These are phyloP conservation scores for Phymastichus coffea DNA, from an alignment of 1,140 invertebrate species.

Conservation along the genomic window DNA sequence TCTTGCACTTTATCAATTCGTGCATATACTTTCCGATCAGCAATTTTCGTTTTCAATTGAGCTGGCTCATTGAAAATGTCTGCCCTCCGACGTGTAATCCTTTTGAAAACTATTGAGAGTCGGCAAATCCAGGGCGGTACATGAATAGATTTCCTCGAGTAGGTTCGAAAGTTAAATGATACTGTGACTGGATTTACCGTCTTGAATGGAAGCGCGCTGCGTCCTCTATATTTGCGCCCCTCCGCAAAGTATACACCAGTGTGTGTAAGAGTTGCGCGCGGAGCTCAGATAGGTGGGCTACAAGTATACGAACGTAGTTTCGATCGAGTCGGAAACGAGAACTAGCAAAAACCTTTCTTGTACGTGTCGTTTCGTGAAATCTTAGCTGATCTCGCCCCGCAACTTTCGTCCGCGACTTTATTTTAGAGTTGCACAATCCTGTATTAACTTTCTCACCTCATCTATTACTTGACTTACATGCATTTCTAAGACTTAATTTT, in stretches of 20 bases:
- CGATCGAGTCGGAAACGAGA: too few species aligned
- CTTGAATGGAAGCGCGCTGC: not conserved
- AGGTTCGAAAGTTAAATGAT: slow-evolving; percentile 4
- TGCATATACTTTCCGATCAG: too few species aligned
- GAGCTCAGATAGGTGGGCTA: slow-evolving; percentile 2
- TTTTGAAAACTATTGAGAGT: not conserved
- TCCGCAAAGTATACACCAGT: too few species aligned
- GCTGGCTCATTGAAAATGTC: too few species aligned
- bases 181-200: not conserved
- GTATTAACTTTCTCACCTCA: not conserved
- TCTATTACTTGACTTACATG: not conserved
- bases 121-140: not conserved
- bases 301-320: not conserved
- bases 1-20: too few species aligned
- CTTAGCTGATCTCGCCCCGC: not conserved
- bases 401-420: not conserved
- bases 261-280: not conserved
- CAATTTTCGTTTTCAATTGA: too few species aligned
- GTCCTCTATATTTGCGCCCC: too few species aligned
- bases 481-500: not conserved
- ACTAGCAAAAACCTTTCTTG: not conserved
- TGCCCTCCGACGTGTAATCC: too few species aligned
- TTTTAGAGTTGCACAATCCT: not conserved
- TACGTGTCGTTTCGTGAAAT: not conserved
- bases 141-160: not conserved